Conservation (phyloP, 2,113 vertebrate genomes). For the Nymphicus hollandicus region DNA sequence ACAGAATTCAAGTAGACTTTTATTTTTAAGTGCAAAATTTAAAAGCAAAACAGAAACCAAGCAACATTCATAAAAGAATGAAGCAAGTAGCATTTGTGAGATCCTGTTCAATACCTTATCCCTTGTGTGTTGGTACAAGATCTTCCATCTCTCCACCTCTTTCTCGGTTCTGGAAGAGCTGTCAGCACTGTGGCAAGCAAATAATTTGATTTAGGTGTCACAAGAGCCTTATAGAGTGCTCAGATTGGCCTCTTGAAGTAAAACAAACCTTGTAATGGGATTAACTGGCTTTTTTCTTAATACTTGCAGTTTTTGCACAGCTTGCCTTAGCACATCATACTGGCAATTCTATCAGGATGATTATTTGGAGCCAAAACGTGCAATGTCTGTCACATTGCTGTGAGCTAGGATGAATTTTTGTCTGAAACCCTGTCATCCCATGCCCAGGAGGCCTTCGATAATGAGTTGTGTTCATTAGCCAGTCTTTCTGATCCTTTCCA, state of each 20-base stretch:
- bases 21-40: background rate
- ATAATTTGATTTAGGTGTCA: conserved; percentile 1
- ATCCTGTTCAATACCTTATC: background rate
- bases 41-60: background rate
- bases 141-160: background rate
- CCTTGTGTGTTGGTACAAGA: background rate
- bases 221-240: background rate
- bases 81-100: background rate
- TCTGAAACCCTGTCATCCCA: background rate
- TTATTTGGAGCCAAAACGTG: background rate
- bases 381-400: conserved; percentile 32
- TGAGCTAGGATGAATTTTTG: conserved; percentile 26
- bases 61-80: background rate
- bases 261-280: conserved; percentile 56
- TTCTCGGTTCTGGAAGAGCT: background rate
- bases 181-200: background rate
- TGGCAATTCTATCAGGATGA: background rate
- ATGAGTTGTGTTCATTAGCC: conserved; percentile 63
- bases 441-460: conserved; percentile 52
- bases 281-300: conserved; percentile 35
- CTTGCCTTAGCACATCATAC: background rate
- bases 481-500: conserved; percentile 62
- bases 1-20: background rate
- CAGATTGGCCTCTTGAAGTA: background rate
- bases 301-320: background rate